Conservation (phyloP, 2,113 vertebrate species). For the Ranitomeya imitator region DNA sequence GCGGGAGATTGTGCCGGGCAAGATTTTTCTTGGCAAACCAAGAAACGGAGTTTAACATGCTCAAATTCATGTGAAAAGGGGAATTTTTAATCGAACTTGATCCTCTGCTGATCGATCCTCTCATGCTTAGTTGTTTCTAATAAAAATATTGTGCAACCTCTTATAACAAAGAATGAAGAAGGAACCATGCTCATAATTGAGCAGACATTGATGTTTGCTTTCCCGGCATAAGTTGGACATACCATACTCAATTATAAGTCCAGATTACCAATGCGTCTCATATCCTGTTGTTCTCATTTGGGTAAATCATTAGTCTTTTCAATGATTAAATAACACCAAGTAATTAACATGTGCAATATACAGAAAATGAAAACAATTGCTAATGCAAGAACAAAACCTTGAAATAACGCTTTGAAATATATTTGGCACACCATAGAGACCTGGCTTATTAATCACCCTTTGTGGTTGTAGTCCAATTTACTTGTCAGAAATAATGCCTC, state of each 20-base stretch:
- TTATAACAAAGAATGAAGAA: neutral
- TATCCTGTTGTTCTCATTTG: conserved; percentile 32
- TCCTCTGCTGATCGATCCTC: too few species aligned
- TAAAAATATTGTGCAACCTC: neutral
- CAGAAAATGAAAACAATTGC: conserved; percentile 44
- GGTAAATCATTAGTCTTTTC: conserved; percentile 9
- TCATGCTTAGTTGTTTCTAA: neutral
- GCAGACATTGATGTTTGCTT: neutral
- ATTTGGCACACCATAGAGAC: conserved; percentile 48
- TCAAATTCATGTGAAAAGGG: too few species aligned
- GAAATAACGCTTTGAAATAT: conserved; percentile 54
- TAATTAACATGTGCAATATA: conserved; percentile 47
- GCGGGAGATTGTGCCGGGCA: too few species aligned
- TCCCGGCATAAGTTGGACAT: neutral
- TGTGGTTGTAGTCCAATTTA: conserved; percentile 59
- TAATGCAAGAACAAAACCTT: conserved; percentile 41
- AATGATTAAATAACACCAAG: conserved; percentile 38
- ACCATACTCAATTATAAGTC: neutral
- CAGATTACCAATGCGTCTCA: conserved; percentile 27
- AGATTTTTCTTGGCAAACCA: too few species aligned
- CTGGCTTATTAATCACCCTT: conserved; percentile 56
- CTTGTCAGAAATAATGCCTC: conserved; percentile 59
- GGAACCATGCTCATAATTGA: neutral
- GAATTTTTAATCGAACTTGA: too few species aligned
- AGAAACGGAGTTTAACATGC: too few species aligned